Conservation (phyloP, 2,113 vertebrate genomes). For the Petaurus breviceps region DNA sequence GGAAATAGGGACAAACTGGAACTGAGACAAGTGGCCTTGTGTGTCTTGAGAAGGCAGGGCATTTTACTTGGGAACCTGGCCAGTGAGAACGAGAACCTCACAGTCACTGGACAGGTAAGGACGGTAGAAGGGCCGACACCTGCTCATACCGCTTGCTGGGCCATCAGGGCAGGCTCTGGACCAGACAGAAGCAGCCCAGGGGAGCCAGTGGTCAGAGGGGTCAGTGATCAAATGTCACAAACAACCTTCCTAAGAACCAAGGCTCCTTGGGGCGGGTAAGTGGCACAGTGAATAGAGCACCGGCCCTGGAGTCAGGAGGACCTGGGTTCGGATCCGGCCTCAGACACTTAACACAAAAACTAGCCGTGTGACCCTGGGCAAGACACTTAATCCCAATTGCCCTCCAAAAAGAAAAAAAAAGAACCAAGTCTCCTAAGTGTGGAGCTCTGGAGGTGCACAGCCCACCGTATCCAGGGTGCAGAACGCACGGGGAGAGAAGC, state of each 20-base stretch:
- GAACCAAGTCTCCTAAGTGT: no score
- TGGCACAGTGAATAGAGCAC: no score
- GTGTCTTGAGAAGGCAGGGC: not conserved
- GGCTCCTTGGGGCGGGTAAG: no score
- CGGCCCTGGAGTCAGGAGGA: no score
- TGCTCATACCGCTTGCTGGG: rapidly evolving
- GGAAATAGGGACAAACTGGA: not conserved
- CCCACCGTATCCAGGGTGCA: not conserved
- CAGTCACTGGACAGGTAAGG: not conserved
- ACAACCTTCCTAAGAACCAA: not conserved
- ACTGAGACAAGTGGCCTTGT: not conserved
- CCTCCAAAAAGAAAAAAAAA: no score
- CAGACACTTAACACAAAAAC: no score
- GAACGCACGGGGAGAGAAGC: not conserved
- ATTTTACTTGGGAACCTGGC: not conserved
- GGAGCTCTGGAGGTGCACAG: not conserved
- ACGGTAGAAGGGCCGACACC: no score
- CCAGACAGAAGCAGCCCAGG: not conserved
- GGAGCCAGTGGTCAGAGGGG: not conserved
- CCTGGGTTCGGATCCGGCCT: no score
- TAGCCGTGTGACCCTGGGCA: no score
- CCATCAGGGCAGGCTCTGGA: not conserved
- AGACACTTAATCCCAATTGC: no score
- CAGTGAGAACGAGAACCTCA: no score
- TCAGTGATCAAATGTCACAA: not conserved